Evolutionary conservation across 2,113 vertebrate species (phyloP).

Genomic region (Neolamprologus modestus): DNA sequence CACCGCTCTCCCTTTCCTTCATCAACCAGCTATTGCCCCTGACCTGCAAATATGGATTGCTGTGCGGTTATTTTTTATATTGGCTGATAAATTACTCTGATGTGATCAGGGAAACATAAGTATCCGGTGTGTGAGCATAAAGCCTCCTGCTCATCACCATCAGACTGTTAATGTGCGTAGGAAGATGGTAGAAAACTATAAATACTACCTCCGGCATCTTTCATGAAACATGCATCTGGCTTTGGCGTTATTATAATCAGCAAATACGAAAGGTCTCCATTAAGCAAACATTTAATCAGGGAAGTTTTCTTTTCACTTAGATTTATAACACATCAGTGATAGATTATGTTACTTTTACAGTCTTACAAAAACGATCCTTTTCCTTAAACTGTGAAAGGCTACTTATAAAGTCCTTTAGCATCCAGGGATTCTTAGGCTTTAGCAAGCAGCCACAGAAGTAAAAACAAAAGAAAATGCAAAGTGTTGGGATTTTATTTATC

Average conservation of each 20-base stretch:
- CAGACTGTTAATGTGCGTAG: conserved; percentile 22
- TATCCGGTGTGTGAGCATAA: neutral
- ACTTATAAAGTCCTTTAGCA: neutral
- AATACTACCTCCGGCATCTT: conserved; percentile 26
- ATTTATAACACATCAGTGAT: neutral
- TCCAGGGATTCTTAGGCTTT: neutral
- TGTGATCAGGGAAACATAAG: conserved; percentile 7
- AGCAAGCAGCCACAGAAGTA: neutral
- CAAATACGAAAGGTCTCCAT: neutral
- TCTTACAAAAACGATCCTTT: neutral
- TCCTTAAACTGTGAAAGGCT: neutral
- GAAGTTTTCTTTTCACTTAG: neutral
- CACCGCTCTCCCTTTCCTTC: neutral
- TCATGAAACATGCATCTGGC: conserved; percentile 27
- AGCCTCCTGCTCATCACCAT: conserved; percentile 15
- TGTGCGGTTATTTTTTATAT: neutral
- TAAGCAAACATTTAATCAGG: conserved; percentile 14
- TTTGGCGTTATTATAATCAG: conserved; percentile 18
- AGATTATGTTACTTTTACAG: neutral
- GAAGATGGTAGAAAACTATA: conserved; percentile 27
- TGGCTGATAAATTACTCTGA: neutral
- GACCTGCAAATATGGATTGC: neutral
- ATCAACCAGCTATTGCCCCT: neutral
- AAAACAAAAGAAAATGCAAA: neutral
- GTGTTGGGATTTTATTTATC: neutral